Conservation (phyloP, 2,888 invertebrate genomes). For the Catonia carolina region DNA sequence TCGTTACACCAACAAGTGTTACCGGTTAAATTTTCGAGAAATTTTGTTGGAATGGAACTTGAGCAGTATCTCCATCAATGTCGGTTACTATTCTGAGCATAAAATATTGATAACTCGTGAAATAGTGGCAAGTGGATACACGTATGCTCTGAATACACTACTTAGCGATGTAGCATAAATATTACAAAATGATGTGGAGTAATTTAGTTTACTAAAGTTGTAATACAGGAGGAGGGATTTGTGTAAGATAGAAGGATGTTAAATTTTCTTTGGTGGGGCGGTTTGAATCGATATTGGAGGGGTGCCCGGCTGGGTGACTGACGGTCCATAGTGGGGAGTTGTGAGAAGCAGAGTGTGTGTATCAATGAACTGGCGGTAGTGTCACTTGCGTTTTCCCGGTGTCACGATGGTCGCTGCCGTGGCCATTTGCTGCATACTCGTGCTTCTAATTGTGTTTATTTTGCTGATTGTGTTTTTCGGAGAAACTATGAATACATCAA, state of each 20-base stretch:
- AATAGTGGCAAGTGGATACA: no score
- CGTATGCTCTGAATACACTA: no score
- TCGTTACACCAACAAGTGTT: no score
- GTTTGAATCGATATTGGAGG: not conserved
- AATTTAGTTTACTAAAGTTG: no score
- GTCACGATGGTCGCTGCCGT: constrained; percentile 70
- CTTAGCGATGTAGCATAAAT: no score
- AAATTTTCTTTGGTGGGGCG: not conserved
- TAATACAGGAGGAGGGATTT: not conserved
- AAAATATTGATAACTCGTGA: no score
- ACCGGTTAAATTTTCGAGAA: no score
- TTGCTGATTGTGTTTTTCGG: constrained; percentile 75
- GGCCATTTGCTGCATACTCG: constrained; percentile 75
- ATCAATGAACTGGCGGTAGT: constrained; percentile 15
- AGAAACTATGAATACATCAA: constrained; percentile 53
- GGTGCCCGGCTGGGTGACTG: not conserved
- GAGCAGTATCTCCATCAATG: no score
- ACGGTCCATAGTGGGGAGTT: constrained; percentile 35
- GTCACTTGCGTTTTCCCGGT: not conserved
- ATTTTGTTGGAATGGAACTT: no score
- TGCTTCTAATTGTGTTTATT: constrained; percentile 73
- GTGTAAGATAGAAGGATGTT: not conserved
- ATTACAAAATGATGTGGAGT: no score
- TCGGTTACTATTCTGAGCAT: no score
- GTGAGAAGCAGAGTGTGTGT: no score